Percentiles rank a stretch among this genome's conserved stretches.
Evolutionary conservation across 2,888 invertebrate genomes (phyloP).

Genomic region (Stictocephala bisonia): DNA sequence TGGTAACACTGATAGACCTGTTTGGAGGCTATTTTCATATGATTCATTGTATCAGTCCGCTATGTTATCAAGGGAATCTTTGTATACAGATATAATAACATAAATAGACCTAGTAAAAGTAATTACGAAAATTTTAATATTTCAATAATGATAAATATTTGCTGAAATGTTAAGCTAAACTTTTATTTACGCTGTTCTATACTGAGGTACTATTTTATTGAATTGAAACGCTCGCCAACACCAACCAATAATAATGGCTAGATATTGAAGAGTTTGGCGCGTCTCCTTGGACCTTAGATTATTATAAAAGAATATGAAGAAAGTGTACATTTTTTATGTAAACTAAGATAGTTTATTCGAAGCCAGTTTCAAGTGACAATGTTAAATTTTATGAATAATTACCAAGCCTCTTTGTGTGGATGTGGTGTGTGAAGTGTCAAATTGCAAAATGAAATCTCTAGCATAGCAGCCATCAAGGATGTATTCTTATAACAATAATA

Average conservation of each 20-base stretch:
- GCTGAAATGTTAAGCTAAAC: too few species aligned
- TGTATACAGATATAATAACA: too few species aligned
- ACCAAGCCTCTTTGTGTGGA: conserved; percentile 21
- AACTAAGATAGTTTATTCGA: conserved; percentile 7
- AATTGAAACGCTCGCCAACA: conserved; percentile 38
- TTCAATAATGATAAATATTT: too few species aligned
- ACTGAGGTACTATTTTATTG: conserved; percentile 44
- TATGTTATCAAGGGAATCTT: conserved; percentile 8
- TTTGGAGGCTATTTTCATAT: conserved; percentile 45
- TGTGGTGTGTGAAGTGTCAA: conserved; percentile 48
- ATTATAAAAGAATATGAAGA: conserved; percentile 33
- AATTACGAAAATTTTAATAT: too few species aligned
- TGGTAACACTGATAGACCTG: conserved; percentile 45
- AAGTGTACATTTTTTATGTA: conserved; percentile 13
- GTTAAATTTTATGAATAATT: conserved; percentile 21
- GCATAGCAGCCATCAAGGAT: conserved; percentile 50
- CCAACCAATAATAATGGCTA: conserved; percentile 45
- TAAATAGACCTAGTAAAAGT: too few species aligned
- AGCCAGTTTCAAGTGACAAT: conserved; percentile 15
- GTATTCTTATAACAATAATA: conserved; percentile 39
- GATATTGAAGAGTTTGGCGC: conserved; percentile 50
- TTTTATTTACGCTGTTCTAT: not conserved
- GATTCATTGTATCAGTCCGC: conserved; percentile 43
- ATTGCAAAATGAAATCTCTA: conserved; percentile 46
- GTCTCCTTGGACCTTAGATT: conserved; percentile 47